Evolutionary conservation across 2,113 vertebrate species (phyloP).

Genomic region (Menidia beryllina): DNA sequence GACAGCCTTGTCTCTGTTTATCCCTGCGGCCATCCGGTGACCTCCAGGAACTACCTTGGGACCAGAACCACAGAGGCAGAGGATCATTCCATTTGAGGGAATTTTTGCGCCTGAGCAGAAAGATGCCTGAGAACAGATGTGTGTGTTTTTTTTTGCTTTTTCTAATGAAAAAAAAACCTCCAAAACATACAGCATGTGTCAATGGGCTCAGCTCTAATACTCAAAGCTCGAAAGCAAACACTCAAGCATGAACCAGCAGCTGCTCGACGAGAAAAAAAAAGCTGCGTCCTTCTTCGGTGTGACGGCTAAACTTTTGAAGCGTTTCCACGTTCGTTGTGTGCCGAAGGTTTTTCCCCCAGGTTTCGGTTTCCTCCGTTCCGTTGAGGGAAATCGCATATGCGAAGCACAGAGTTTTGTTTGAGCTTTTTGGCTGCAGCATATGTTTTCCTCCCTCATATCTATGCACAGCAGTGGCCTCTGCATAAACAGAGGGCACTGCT

Average conservation of each 20-base stretch:
- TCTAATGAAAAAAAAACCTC: not conserved
- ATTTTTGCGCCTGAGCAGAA: not conserved
- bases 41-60: not conserved
- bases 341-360: too few species aligned
- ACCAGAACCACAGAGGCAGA: not conserved
- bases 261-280: not conserved
- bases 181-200: not conserved
- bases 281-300: too few species aligned
- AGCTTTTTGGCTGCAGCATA: not conserved
- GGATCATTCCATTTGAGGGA: not conserved
- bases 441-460: not conserved
- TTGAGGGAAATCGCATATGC: too few species aligned
- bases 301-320: too few species aligned
- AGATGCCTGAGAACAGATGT: not conserved
- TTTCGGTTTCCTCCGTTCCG: too few species aligned
- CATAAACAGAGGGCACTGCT: too few species aligned
- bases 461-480: too few species aligned
- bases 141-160: conserved; percentile 1
- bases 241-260: not conserved
- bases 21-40: not conserved
- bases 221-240: conserved; percentile 10
- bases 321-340: too few species aligned
- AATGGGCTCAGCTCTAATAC: conserved; percentile 1
- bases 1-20: not conserved
- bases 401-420: not conserved